A percentile compares a stretch with the other conserved stretches of the same genome.
Evolutionary conservation across 92 coral and sea anemone genomes (phyloP).

Genomic region (Zoanthus sociatus): DNA sequence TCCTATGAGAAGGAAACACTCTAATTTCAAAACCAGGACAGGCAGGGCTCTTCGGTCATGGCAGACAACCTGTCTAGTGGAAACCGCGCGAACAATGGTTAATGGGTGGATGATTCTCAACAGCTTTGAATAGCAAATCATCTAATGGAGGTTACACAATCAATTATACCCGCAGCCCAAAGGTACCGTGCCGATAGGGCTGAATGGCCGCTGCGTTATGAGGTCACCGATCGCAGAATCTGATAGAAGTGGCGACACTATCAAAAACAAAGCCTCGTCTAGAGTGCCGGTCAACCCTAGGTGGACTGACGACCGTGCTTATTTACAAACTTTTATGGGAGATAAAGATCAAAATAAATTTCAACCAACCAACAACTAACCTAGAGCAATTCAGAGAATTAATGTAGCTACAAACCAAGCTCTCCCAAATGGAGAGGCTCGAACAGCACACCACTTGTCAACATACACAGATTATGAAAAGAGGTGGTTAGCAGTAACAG

Average conservation of each 20-base stretch:
- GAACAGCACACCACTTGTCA: slow-evolving; percentile 5
- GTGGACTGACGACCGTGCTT: neutral
- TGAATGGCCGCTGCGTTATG: slow-evolving; percentile 8
- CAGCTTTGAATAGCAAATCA: neutral
- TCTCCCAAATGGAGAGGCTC: neutral
- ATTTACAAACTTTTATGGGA: neutral
- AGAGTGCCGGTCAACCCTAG: slow-evolving; percentile 1
- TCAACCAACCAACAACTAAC: slow-evolving; percentile 7
- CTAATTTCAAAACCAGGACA: too few species aligned
- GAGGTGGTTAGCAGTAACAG: slow-evolving; percentile 14
- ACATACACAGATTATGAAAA: slow-evolving; percentile 2
- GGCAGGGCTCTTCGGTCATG: too few species aligned
- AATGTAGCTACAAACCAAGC: slow-evolving; percentile 1
- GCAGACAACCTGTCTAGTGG: too few species aligned
- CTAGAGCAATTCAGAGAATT: neutral
- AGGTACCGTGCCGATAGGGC: neutral
- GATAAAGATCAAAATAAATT: neutral
- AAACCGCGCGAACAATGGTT: too few species aligned
- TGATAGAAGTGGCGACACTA: slow-evolving; percentile 1
- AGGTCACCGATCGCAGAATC: slow-evolving; percentile 5
- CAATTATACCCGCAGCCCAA: neutral
- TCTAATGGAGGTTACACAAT: slow-evolving; percentile 3
- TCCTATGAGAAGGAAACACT: too few species aligned
- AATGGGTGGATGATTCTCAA: too few species aligned
- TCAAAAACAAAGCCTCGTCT: neutral